Percentiles rank a stretch among this genome's conserved stretches.
These are phyloP conservation scores for Chymomyza amoena DNA, from an alignment of 2,888 invertebrate genomes.

Conservation along the genomic window DNA sequence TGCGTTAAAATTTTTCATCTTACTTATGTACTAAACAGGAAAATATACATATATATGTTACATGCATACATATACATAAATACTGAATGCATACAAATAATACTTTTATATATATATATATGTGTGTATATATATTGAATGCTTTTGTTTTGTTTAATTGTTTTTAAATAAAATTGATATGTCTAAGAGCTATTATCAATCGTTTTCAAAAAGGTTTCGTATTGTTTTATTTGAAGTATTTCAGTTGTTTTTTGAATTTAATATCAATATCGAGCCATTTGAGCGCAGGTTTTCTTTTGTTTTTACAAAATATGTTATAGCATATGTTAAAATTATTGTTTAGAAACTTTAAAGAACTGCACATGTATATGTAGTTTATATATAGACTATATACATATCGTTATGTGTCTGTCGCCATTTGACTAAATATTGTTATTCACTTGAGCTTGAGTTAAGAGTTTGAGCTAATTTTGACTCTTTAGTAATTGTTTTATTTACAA, in stretches of 20 bases:
- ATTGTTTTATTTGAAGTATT: slow-evolving; percentile 49
- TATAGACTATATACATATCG: slow-evolving; percentile 19
- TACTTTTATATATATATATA: slow-evolving; percentile 1
- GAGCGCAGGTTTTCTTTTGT: not conserved
- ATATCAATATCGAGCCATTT: not conserved
- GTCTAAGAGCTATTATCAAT: slow-evolving; percentile 79
- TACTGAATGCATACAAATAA: slow-evolving; percentile 26
- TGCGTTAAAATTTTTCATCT: slow-evolving; percentile 39
- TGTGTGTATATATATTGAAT: slow-evolving; percentile 13
- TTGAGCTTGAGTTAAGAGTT: slow-evolving; percentile 49
- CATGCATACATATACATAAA: slow-evolving; percentile 4
- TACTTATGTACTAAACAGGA: slow-evolving; percentile 64
- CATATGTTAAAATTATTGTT: slow-evolving; percentile 42
- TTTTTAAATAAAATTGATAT: slow-evolving; percentile 76
- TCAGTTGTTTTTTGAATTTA: slow-evolving; percentile 34
- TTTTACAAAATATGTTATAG: not conserved
- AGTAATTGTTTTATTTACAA: not conserved
- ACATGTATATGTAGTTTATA: slow-evolving; percentile 26
- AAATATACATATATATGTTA: slow-evolving; percentile 14
- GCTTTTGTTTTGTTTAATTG: slow-evolving; percentile 6
- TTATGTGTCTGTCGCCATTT: not conserved
- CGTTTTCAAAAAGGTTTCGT: slow-evolving; percentile 65
- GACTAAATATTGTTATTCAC: slow-evolving; percentile 47
- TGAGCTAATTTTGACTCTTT: not conserved
- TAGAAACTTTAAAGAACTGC: slow-evolving; percentile 32